Conservation (phyloP, 2,888 invertebrate species). For the Acanthopleura granulata region DNA sequence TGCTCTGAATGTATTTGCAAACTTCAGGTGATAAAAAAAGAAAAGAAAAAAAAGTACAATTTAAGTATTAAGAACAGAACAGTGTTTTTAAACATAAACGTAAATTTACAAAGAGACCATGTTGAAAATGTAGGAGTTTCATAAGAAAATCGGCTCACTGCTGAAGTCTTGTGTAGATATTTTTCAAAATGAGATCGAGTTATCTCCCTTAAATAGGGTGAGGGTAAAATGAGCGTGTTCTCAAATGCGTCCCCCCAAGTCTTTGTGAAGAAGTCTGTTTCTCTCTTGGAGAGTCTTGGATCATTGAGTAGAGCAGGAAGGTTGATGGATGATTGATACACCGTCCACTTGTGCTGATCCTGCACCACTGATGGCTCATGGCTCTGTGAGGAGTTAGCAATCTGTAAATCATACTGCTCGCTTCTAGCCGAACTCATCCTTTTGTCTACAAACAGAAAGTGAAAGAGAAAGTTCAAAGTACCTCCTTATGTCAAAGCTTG, state of each 20-base stretch:
- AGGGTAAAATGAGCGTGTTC: constrained; percentile 82
- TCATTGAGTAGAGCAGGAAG: constrained; percentile 96
- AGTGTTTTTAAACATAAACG: no score
- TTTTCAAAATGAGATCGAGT: constrained; percentile 86
- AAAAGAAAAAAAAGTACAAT: no score
- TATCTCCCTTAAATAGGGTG: constrained; percentile 86
- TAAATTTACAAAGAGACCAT: no score
- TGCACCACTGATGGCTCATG: constrained; percentile 62
- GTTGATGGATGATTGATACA: constrained; percentile 93
- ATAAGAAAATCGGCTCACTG: constrained; percentile 50
- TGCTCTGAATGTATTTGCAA: no score
- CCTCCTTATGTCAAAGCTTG: no score
- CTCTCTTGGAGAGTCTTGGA: constrained; percentile 83
- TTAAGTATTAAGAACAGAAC: no score
- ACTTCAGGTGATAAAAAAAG: no score
- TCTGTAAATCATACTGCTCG: not conserved
- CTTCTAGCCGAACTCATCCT: not conserved
- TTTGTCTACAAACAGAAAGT: not conserved
- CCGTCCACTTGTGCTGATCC: constrained; percentile 77
- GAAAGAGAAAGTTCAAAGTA: not conserved
- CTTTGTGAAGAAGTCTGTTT: constrained; percentile 89
- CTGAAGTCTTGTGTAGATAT: constrained; percentile 81
- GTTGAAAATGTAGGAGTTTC: no score
- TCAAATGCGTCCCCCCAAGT: constrained; percentile 98
- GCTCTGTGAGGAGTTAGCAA: not conserved